Evolutionary conservation across 2,797 vertebrate species (phyloP), one percentile per base, ranked within the genome.

Genomic region (Argentina silus): DNA sequence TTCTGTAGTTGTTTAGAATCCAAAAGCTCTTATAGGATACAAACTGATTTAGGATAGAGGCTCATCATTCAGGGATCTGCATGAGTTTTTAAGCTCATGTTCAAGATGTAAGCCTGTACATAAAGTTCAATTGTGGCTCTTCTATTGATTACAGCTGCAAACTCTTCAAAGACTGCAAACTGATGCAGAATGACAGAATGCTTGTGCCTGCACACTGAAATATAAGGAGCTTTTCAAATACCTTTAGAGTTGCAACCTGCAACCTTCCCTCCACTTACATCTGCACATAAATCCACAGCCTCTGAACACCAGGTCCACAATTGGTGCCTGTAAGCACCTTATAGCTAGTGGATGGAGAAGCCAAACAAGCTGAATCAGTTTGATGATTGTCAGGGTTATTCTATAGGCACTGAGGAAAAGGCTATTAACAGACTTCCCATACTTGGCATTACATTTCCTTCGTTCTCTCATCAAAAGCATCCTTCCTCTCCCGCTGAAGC

Each of bases 351-450:
- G 10, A 65, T 66, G 27, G 42, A 59, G 55, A 59, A 59, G 47
- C 47, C 48, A 76, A 57, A 71, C 55, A 43, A 63, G 74, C 63
- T 63, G 70, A 80, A 60, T 44, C 55, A 62, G 45, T 48, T 45
- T 48, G 70, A 57, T 69, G 69, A 60, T 17, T 36, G 19, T 60
- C 59, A 17, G 10, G 47, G 6, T 17, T n/a, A 50, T 36, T 23
- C 23, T 15, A 56, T 21, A 27, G 21, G 57, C 27, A 10, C 23
- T 14, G 67, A 59, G 36, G 9, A 47, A 44, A 8, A 47, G 57
- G 70, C 53, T 76, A 78, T 77, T 78, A 77, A 81, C 67, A 50
- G 36, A 70, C 57, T 47, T 74, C 53, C 50, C 48, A 62, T 74
- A 67, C 70, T 72, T 45, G 60, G 7, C 36, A n/a, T 15, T 15